These are phyloP conservation scores for Hydroisotoma schaefferi DNA, from an alignment of 2,888 invertebrate genomes.

Conservation along the genomic window DNA sequence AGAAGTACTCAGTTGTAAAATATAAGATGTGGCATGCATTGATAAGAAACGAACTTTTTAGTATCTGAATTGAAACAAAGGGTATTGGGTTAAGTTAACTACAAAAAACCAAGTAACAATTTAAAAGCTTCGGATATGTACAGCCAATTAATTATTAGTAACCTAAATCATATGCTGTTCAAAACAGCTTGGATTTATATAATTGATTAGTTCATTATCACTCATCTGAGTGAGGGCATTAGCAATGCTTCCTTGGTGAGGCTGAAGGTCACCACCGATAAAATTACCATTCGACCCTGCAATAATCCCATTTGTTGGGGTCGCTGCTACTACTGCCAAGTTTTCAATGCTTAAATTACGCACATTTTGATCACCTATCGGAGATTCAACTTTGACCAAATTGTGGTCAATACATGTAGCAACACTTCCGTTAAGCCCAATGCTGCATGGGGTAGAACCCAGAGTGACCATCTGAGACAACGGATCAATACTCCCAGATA, in stretches of 20 bases:
- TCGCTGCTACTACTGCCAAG: not conserved
- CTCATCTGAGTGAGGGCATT: constrained; percentile 70
- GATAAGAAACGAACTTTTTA: too few species aligned
- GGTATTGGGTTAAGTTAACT: too few species aligned
- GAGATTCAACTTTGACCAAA: constrained; percentile 25
- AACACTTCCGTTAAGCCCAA: not conserved
- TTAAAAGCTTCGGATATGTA: too few species aligned
- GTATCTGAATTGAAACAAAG: not conserved
- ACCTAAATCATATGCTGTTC: constrained; percentile 58
- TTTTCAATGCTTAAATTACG: constrained; percentile 14
- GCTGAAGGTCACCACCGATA: constrained; percentile 34
- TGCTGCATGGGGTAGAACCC: not conserved
- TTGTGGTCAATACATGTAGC: not conserved
- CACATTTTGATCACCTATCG: not conserved
- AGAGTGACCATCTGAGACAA: too few species aligned
- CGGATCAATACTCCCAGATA: too few species aligned
- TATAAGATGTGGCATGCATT: too few species aligned
- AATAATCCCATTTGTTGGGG: not conserved
- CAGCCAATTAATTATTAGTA: too few species aligned
- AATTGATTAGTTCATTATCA: constrained; percentile 80
- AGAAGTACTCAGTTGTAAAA: too few species aligned
- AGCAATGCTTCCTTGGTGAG: constrained; percentile 35
- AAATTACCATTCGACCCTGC: constrained; percentile 5
- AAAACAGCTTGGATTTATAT: constrained; percentile 85
- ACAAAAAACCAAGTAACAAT: not conserved